Evolutionary conservation across 2,888 invertebrate genomes (phyloP).

Genomic region (Craniophora ligustri): DNA sequence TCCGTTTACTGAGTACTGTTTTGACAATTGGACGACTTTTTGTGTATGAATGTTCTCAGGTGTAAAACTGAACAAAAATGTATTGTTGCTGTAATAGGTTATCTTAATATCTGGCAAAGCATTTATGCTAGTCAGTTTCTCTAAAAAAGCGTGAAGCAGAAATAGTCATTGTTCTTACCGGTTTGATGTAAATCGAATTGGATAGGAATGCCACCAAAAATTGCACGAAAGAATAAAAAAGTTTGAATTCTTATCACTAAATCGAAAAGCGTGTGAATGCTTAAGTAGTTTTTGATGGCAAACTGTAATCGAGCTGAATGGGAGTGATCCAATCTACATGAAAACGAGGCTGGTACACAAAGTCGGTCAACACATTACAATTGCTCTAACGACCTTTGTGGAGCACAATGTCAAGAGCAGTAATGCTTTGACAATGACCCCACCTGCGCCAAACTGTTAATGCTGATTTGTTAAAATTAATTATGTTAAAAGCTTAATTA

Average conservation of each 20-base stretch:
- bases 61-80: not conserved
- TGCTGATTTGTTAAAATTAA: constrained; percentile 9
- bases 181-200: not conserved
- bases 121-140: no score
- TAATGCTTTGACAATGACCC: constrained; percentile 57
- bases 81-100: not conserved
- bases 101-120: no score
- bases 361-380: constrained; percentile 46
- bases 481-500: not conserved
- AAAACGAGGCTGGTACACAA: constrained; percentile 39
- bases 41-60: no score
- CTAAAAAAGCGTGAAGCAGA: not conserved
- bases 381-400: constrained; percentile 59
- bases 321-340: constrained; percentile 41
- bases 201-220: no score
- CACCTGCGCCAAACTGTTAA: constrained; percentile 9
- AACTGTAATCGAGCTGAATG: constrained; percentile 27
- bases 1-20: no score
- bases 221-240: constrained; percentile 11
- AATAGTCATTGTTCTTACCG: not conserved
- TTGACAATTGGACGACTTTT: no score
- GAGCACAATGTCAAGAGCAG: constrained; percentile 71
- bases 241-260: constrained; percentile 8
- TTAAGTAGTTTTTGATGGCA: constrained; percentile 36
- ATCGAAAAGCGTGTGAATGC: constrained; percentile 12